Percentiles rank a stretch among this genome's conserved stretches.
Conservation (phyloP, 2,797 vertebrate genomes). For the Enteromius fasciolatus region DNA sequence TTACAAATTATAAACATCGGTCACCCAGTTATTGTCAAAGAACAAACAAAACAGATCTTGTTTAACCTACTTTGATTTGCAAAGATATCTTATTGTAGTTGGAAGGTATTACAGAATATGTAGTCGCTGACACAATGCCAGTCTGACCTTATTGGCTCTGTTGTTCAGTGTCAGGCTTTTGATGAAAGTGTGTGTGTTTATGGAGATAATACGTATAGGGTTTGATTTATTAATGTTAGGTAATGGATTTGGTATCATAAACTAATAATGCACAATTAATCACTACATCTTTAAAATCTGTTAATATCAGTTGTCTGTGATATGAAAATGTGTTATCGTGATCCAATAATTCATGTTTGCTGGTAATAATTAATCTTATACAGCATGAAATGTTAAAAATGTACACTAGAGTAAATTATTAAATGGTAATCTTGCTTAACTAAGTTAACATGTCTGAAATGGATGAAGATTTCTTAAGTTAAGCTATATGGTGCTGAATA, state of each 20-base stretch:
- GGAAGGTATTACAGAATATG: slow-evolving; percentile 3
- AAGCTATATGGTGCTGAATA: neutral
- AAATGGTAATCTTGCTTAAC: neutral
- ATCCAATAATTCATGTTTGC: neutral
- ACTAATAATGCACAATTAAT: neutral
- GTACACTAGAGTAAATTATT: too few species aligned
- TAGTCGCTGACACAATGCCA: neutral
- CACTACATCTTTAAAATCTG: neutral
- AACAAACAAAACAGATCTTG: neutral
- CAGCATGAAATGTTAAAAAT: too few species aligned
- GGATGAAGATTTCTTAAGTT: neutral
- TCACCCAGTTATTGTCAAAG: neutral
- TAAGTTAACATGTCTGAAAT: neutral
- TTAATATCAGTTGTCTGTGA: neutral
- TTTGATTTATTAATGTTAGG: neutral
- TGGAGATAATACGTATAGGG: neutral
- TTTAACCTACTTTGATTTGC: neutral
- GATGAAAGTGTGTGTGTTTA: neutral
- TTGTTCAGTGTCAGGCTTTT: neutral
- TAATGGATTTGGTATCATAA: neutral
- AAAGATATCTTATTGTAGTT: slow-evolving; percentile 11
- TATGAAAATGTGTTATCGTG: neutral
- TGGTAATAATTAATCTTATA: neutral
- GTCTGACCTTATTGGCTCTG: slow-evolving; percentile 6
- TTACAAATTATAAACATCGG: neutral